These are phyloP conservation scores for Taenaris catops DNA, from an alignment of 2,888 invertebrate species.

Conservation along the genomic window DNA sequence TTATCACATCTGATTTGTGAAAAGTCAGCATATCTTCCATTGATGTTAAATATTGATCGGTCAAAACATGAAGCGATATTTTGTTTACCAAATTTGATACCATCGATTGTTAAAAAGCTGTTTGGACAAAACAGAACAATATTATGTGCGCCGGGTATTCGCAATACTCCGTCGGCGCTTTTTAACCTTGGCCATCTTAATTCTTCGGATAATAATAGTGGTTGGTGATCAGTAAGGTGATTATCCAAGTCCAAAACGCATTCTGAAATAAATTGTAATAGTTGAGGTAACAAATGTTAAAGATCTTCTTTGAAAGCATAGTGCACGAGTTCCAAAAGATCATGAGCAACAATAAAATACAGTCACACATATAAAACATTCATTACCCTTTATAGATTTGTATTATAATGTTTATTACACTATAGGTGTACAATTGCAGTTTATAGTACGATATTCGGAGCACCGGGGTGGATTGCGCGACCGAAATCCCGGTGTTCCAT, in stretches of 20 bases:
- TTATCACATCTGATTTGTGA: constrained; percentile 17
- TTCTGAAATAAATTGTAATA: constrained; percentile 37
- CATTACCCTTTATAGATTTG: no score
- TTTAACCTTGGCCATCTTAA: constrained; percentile 22
- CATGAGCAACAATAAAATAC: no score
- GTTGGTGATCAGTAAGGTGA: constrained; percentile 31
- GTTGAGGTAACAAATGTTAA: constrained; percentile 1
- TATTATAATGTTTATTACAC: no score
- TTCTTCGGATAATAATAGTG: constrained; percentile 28
- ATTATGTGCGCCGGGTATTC: constrained; percentile 28
- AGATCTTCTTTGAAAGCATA: no score
- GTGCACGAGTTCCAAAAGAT: no score
- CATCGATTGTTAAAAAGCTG: neutral
- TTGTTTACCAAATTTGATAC: neutral
- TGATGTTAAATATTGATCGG: constrained; percentile 1
- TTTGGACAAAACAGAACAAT: constrained; percentile 36
- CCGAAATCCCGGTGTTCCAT: no score
- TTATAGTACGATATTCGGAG: no score
- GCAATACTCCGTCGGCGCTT: constrained; percentile 26
- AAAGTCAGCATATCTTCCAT: constrained; percentile 32
- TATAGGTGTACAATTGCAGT: no score
- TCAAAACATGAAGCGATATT: neutral
- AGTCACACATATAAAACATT: no score
- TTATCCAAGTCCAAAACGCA: constrained; percentile 36
- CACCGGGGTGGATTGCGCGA: no score